Evolutionary conservation across 1,140 invertebrate genomes (phyloP).

Genomic region (Psilanteris sp.): DNA sequence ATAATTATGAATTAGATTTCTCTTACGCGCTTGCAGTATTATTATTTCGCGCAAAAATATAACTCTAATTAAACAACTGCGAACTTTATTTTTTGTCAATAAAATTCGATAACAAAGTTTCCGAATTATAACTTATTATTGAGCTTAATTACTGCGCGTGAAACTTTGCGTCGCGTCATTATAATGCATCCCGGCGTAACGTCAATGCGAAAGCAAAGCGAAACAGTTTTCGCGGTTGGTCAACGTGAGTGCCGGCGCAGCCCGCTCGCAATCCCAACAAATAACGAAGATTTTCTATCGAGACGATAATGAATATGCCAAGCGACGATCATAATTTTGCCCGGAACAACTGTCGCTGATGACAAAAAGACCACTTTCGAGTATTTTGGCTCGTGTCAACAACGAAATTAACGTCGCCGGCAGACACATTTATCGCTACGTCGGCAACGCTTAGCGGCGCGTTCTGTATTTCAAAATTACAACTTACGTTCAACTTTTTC

Average conservation of each 20-base stretch:
- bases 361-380: slow-evolving; percentile 65
- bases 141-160: slow-evolving; percentile 27
- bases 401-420: slow-evolving; percentile 63
- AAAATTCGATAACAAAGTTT: slow-evolving; percentile 48
- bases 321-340: slow-evolving; percentile 58
- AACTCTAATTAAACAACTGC: slow-evolving; percentile 50
- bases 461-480: slow-evolving; percentile 59
- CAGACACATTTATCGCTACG: slow-evolving; percentile 61
- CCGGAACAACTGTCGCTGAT: slow-evolving; percentile 60
- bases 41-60: slow-evolving; percentile 23
- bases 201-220: neutral
- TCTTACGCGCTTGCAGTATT: slow-evolving; percentile 17
- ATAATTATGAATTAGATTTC: slow-evolving; percentile 59
- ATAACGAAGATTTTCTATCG: slow-evolving; percentile 54
- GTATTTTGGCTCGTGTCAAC: slow-evolving; percentile 66
- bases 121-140: slow-evolving; percentile 32
- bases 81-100: slow-evolving; percentile 48
- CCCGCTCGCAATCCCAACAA: slow-evolving; percentile 8
- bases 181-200: neutral
- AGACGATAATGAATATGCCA: slow-evolving; percentile 57
- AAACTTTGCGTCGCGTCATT: slow-evolving; percentile 14
- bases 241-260: neutral
- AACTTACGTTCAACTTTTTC: slow-evolving; percentile 56
- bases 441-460: slow-evolving; percentile 46
- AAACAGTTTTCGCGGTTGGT: neutral